Conservation (phyloP, 53 echinoderm and acorn worm species). For the Luidia sarsii region DNA sequence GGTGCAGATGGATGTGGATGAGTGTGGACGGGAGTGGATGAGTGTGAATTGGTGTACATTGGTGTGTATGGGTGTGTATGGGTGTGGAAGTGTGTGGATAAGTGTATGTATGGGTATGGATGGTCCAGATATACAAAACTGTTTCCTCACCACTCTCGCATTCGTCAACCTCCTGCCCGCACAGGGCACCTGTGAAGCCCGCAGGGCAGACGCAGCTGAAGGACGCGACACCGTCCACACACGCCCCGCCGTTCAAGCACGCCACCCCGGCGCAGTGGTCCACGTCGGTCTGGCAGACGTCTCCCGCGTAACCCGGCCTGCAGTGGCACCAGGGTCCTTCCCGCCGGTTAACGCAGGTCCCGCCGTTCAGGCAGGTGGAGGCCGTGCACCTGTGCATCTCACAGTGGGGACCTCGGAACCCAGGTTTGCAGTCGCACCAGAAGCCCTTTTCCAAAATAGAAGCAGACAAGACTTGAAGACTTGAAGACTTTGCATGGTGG, state of each 20-base stretch:
- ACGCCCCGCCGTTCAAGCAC: constrained; percentile 46
- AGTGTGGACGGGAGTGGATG: too few relatives aligned
- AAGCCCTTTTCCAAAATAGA: constrained; percentile 42
- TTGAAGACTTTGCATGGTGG: too few relatives aligned
- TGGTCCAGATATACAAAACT: too few relatives aligned
- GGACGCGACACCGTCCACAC: constrained; percentile 43
- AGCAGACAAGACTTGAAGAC: too few relatives aligned
- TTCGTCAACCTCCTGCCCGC: constrained; percentile 72
- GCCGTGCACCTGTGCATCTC: constrained; percentile 71
- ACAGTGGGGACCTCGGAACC: constrained; percentile 66
- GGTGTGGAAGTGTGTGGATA: too few relatives aligned
- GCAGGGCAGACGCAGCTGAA: constrained; percentile 45
- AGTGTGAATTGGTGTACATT: too few relatives aligned
- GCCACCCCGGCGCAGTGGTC: constrained; percentile 44
- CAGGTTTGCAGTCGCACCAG: constrained; percentile 62
- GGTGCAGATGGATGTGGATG: too few relatives aligned
- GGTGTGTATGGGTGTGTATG: too few relatives aligned
- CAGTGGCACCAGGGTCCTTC: constrained; percentile 40
- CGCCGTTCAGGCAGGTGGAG: constrained; percentile 70
- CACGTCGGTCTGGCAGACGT: constrained; percentile 43
- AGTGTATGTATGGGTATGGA: too few relatives aligned
- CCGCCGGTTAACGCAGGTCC: constrained; percentile 34
- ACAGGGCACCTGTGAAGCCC: constrained; percentile 54
- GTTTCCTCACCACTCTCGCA: constrained; percentile 44
- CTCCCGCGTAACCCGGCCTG: constrained; percentile 31